Evolutionary conservation across 2,888 invertebrate species (phyloP).

Genomic region (Lasioglossum calceatum): DNA sequence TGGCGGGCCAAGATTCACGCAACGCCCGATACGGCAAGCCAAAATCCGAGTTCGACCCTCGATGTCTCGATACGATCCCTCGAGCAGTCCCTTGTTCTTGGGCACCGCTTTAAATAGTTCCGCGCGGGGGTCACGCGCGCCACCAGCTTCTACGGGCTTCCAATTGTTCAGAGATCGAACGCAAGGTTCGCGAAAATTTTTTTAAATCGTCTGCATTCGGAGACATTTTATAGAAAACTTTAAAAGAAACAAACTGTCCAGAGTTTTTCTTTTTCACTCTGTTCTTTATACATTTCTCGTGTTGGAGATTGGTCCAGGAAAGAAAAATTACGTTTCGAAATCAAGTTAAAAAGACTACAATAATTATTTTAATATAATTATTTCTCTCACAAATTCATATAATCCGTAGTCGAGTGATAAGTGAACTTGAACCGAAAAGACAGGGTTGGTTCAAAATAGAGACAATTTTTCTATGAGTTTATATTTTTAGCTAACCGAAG

Average conservation of each 20-base stretch:
- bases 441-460: no score
- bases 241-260: background rate
- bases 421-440: no score
- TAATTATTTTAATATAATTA: no score
- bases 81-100: background rate
- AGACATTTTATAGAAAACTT: background rate
- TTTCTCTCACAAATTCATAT: no score
- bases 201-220: background rate
- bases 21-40: conserved; percentile 34
- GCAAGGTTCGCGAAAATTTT: background rate
- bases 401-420: no score
- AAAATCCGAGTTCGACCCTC: conserved; percentile 54
- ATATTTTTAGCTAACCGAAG: no score
- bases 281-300: background rate
- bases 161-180: background rate
- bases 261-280: background rate
- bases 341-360: no score
- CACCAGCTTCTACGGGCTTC: background rate
- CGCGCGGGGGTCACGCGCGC: background rate
- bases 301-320: background rate
- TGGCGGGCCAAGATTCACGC: conserved; percentile 60
- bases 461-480: no score
- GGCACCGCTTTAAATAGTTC: background rate
- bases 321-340: no score
- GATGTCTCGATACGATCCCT: conserved; percentile 37